Evolutionary conservation across 2,797 vertebrate species (phyloP), one percentile per base, ranked within the genome.

Genomic region (Falco rusticolus): DNA sequence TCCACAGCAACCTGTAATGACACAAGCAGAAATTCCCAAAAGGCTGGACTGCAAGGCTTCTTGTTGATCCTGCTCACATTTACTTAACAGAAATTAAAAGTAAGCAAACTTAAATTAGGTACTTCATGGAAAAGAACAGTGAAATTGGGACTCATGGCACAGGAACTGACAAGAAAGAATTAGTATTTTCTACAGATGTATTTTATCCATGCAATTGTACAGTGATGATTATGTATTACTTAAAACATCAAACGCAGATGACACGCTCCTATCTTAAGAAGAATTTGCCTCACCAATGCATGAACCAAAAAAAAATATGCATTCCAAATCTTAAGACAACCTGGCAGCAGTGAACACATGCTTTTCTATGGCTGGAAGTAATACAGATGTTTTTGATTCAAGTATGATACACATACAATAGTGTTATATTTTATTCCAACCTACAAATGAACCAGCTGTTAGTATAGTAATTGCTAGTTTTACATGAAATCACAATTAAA

Each of bases 221-320:
- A 82, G 31, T 3, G 4, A 37, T 5, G 3, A 37, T 22, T 5
- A 80, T 7, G 21, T 6, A 28, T 4, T 47, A 63, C 6, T 25
- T 39, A 6, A 25, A 93, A 85, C 41, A 16, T 16, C 20, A 53
- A 72, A 77, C 61, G 25, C 11, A 37, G 11, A 26, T 20, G 15
- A 65, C 17, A 8, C 5, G 6, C 10, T 21, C 11, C 0, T 16
- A 60, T 29, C 43, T 59, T 56, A 77, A 54, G 69, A 88, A 43
- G 4, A 29, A 81, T 47, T 19, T 70, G 24, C 21, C 15, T 39
- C 56, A 57, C 6, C 3, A 2, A 90, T 81, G 26, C 15, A 78
- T 0, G 0, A 19, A 34, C 25, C 11, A 90, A 18, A 80, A 68
- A 43, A 53, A 39, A 25, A 33, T 12, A 16, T 0, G 8, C 19